Conservation (phyloP, 2,888 invertebrate species). For the Acrobasis consociella region DNA sequence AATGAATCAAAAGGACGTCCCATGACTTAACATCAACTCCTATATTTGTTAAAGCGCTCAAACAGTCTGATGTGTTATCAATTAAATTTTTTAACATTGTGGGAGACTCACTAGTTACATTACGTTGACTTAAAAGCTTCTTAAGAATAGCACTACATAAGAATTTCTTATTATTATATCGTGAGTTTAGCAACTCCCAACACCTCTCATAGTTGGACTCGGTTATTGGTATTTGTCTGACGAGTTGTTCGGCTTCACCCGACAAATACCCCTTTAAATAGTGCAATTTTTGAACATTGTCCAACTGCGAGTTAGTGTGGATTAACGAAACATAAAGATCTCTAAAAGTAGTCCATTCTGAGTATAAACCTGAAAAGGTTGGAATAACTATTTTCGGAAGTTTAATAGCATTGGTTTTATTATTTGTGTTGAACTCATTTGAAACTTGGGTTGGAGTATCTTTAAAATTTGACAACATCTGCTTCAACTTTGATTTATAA, state of each 20-base stretch:
- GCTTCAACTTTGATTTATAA: neutral
- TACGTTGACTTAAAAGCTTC: too few species aligned
- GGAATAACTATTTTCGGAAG: constrained; percentile 1
- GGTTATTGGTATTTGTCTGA: neutral
- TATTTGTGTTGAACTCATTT: neutral
- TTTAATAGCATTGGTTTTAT: neutral
- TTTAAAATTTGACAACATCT: neutral
- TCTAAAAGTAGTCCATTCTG: neutral
- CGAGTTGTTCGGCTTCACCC: neutral
- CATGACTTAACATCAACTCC: too few species aligned
- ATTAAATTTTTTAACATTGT: too few species aligned
- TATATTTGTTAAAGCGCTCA: too few species aligned
- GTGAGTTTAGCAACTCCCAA: too few species aligned
- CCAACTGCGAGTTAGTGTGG: neutral
- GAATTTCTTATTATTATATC: too few species aligned
- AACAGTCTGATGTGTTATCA: too few species aligned
- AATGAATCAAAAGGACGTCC: too few species aligned
- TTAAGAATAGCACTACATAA: neutral
- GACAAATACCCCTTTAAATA: neutral
- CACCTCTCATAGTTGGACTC: too few species aligned
- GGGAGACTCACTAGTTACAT: too few species aligned
- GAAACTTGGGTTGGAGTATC: neutral
- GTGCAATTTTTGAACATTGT: constrained; percentile 1
- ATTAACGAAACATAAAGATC: neutral
- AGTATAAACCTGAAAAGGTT: neutral